Evolutionary conservation across 2,888 invertebrate genomes (phyloP), one percentile per base, ranked within the genome.

Genomic region (Dasypogon diadema): DNA sequence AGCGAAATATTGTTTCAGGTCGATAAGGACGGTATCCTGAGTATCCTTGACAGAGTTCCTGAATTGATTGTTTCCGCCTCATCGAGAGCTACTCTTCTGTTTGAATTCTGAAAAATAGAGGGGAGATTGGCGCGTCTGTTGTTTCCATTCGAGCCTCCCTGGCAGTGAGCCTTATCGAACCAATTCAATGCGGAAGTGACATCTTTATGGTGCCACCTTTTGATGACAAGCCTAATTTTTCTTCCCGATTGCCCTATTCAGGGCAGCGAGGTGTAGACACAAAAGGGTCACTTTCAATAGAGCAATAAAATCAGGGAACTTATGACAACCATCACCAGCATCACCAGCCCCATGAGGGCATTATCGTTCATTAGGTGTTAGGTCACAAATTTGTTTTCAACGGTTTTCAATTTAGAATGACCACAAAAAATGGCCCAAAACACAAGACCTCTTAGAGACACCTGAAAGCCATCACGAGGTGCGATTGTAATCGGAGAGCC

Each of bases 301-400:
- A 54, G 54, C 54, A 26, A 54, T 70, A 70, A 54, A 68, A 26
- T 14, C 34, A 12, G 34, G 51, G 10, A 21, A 21, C 14, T 70
- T 70, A 70, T 34, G 70, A 54, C n/a, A 26, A 4, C 30, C 14
- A 14, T 56, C 18, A 21, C 70, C 10, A 14, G 12, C 70, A 54
- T 16, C 70, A 12, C 37, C 46, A 34, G 5, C 16, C 37, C 37
- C 65, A 65, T 65, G 46, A 65, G 8, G 14, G 46, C 24, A 70
- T 70, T 70, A 70, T 70, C 54, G 30, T 54, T 70, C 70, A 70
- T 70, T 70, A 70, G 70, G 70, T 70, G 70, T 54, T 70, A 70
- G 54, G 54, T 70, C 70, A 70, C 70, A 70, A 70, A 70, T 70
- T 70, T 54, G 70, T 70, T 70, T 70, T 70, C 54, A 46, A 70